Conservation (phyloP, 1,140 invertebrate species). For the Dysdera silvatica region DNA sequence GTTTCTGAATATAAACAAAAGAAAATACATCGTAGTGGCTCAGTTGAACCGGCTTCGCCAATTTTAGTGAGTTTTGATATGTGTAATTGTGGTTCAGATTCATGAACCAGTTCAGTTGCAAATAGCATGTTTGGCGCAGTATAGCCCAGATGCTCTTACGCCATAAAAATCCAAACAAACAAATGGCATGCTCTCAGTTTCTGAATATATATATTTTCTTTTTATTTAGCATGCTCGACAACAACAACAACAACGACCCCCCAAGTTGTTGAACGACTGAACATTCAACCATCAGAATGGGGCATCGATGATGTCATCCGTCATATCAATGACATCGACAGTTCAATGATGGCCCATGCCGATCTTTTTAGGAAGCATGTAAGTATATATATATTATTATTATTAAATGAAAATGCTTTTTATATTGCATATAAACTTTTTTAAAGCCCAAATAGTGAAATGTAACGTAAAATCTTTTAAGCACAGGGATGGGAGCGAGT, state of each 20-base stretch:
- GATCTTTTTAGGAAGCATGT: conserved; percentile 91
- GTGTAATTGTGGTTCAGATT: too few species aligned
- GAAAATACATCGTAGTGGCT: too few species aligned
- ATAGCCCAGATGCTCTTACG: background rate
- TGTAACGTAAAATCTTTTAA: too few species aligned
- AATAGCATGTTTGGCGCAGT: too few species aligned
- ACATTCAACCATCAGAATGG: conserved; percentile 71
- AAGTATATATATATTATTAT: conserved; percentile 46
- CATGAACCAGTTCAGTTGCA: too few species aligned
- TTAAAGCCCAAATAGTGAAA: too few species aligned
- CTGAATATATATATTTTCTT: background rate
- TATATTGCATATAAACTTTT: too few species aligned
- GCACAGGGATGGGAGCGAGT: too few species aligned
- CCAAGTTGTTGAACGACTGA: background rate
- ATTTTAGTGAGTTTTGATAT: too few species aligned
- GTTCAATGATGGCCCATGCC: conserved; percentile 69
- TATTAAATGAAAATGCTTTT: background rate
- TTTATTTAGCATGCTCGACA: conserved; percentile 16
- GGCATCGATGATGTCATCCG: conserved; percentile 88
- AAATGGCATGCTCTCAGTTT: background rate
- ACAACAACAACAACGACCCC: too few species aligned
- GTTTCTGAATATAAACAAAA: too few species aligned
- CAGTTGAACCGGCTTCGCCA: too few species aligned
- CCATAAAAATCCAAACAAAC: background rate
- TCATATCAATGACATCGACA: conserved; percentile 74